Base-by-base conservation (phyloP, 2,113 vertebrate species). In the Silurus asotus region DNA sequence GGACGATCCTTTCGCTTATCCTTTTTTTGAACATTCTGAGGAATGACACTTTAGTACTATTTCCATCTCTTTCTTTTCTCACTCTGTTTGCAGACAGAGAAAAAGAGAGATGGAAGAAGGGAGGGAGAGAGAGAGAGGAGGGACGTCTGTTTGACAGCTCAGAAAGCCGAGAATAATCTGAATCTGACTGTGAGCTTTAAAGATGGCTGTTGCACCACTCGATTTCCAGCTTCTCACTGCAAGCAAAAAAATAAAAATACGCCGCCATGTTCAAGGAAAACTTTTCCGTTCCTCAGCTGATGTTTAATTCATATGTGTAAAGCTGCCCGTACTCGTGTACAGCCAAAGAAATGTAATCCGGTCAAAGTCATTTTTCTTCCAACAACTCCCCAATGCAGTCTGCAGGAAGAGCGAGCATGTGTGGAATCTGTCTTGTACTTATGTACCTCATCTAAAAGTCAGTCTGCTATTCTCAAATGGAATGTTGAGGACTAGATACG, bases 261-360 rank as follows among this genome's bases (percentile, higher is more conserved):
- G 14, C 17, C 83, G 77, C 74, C 61, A 55, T 69, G 37, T 23
- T 56, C n/a, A 81, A 81, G 81, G 77, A 82, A 86, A 87, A 85
- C 65, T 80, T 89, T 86, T 65, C 61, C 72, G 79, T 69, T 70
- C 53, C 58, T 4, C 45, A 17, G 51, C 48, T 75, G 67, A 79
- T 88, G 59, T 84, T 86, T 89, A 84, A 90, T 88, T 89, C 55
- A 89, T 62, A 65, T 55, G 69, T 65, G 74, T 86, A 84, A 84
- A 89, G 72, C 67, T 84, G 56, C 78, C 83, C 76, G 37, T 83
- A 37, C 83, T 70, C 58, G 9, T 75, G 55, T 72, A 75, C 51
- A 75, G 65, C 45, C n/a, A 20, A 10, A 82, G 59, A 81, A 74
- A 37, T 61, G 58, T 76, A 77, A 86, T 62, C 82, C 59, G 62